Conservation (phyloP, 2,113 vertebrate species). For the Oryzias woworae region DNA sequence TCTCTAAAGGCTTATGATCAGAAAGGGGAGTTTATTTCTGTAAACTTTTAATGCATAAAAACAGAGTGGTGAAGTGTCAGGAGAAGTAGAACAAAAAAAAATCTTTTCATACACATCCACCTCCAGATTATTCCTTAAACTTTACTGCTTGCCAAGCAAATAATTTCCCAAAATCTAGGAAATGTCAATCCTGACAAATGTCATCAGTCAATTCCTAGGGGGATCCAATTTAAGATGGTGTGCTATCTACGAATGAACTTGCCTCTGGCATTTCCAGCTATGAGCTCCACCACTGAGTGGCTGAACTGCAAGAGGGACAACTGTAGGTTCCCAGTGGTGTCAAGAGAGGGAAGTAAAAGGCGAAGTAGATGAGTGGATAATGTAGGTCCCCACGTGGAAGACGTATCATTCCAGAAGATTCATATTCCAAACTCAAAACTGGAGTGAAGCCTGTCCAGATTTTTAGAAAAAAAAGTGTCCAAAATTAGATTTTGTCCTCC, state of each 20-base stretch:
- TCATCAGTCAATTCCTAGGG: conserved; percentile 38
- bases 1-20: background rate
- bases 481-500: conserved; percentile 9
- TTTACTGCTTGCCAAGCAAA: conserved; percentile 22
- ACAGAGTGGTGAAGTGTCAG: conserved; percentile 39
- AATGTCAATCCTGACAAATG: conserved; percentile 66
- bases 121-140: background rate
- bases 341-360: conserved; percentile 15
- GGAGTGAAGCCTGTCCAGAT: conserved; percentile 27
- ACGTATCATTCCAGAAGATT: conserved; percentile 32
- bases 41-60: conserved; percentile 23
- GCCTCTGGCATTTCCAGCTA: conserved; percentile 53
- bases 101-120: conserved; percentile 41
- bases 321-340: conserved; percentile 18
- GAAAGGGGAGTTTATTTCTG: background rate
- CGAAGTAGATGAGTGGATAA: conserved; percentile 33
- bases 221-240: conserved; percentile 50
- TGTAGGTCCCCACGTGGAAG: conserved; percentile 35
- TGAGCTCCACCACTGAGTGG: conserved; percentile 30
- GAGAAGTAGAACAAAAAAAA: background rate
- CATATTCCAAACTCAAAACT: conserved; percentile 33
- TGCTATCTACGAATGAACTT: conserved; percentile 52
- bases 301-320: conserved; percentile 42
- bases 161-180: conserved; percentile 21
- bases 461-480: conserved; percentile 40